Evolutionary conservation across 1,140 invertebrate genomes (phyloP).

Genomic region (Drosophila sucinea): DNA sequence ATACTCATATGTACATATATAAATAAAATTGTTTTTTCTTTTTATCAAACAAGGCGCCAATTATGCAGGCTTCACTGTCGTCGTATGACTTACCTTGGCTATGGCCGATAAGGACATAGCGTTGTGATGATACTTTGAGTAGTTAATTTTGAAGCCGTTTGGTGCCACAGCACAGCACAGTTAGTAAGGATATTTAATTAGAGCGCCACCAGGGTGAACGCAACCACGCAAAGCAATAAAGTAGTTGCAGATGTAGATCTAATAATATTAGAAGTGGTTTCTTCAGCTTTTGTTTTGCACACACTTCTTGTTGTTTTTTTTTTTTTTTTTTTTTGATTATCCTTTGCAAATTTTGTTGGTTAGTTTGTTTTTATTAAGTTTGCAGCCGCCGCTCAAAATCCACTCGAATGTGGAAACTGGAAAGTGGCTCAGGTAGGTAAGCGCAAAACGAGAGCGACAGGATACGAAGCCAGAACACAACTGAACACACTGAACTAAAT

Average conservation of each 20-base stretch:
- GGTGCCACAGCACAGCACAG: slow-evolving; percentile 56
- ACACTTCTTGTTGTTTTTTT: not conserved
- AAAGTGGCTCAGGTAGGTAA: slow-evolving; percentile 48
- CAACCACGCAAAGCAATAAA: not conserved
- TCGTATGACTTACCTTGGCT: slow-evolving; percentile 78
- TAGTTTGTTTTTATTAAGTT: slow-evolving; percentile 36
- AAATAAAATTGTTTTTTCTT: not conserved
- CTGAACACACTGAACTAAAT: slow-evolving; percentile 77
- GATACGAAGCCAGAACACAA: slow-evolving; percentile 73
- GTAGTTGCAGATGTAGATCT: not conserved
- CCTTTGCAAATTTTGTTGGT: not conserved
- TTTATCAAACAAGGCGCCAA: slow-evolving; percentile 36
- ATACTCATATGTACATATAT: not conserved
- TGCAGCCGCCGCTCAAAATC: slow-evolving; percentile 48
- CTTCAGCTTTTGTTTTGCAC: not conserved
- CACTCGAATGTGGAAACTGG: slow-evolving; percentile 54
- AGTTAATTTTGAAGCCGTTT: slow-evolving; percentile 83
- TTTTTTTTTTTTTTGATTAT: not conserved
- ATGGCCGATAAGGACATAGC: slow-evolving; percentile 83
- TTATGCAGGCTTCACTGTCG: slow-evolving; percentile 27
- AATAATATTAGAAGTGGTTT: not conserved
- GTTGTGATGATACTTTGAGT: slow-evolving; percentile 83
- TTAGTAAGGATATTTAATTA: slow-evolving; percentile 13
- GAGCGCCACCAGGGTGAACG: slow-evolving; percentile 6
- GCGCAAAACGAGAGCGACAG: slow-evolving; percentile 65